Evolutionary conservation across 1,140 invertebrate species (phyloP), one percentile per base, ranked within the genome.

Genomic region (Sitobion miscanthi): DNA sequence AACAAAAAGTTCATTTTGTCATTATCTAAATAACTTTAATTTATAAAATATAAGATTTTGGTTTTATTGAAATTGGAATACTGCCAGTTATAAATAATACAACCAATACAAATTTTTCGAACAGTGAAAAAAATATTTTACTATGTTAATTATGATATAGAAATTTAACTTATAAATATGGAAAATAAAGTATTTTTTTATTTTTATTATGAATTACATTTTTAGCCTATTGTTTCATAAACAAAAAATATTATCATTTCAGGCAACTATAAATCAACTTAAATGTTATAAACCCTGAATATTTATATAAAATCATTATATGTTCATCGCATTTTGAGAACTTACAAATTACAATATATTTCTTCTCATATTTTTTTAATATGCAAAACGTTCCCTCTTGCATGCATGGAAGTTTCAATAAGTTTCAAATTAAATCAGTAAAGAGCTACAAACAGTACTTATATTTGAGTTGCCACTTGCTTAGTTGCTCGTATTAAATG

Each of bases 51-150:
- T 47, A 88, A 52, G 47, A 52, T n/a, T 17, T 88, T 21, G 17
- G n/a, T 88, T 49, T 47, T n/a, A 35, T n/a, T 42, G 86, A 88
- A 35, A 87, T 49, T 87, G 85, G 85, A 87, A 49, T 47, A 87
- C 25, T 49, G 85, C 85, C 85, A 87, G 30, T 87, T 17, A 23
- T 30, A 49, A 87, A 47, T 49, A 49, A 25, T 30, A 87, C 85
- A 45, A 49, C 35, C 45, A 14, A 87, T 87, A 49, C 49, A 87
- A 87, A 8, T 47, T 47, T 87, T 87, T 87, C 45, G 9, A 49
- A 87, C 23, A 45, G 38, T 45, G 20, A 85, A 85, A 42, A 87
- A 30, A 52, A 35, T n/a, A 52, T 88, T 88, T 8, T 35, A 52
- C 5, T 17, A 17, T 88, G 47, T 88, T 77, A 77, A 69, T 69